Evolutionary conservation across 2,888 invertebrate genomes (phyloP), one percentile per base, ranked within the genome.

Genomic region (Bruchidius siliquastri): DNA sequence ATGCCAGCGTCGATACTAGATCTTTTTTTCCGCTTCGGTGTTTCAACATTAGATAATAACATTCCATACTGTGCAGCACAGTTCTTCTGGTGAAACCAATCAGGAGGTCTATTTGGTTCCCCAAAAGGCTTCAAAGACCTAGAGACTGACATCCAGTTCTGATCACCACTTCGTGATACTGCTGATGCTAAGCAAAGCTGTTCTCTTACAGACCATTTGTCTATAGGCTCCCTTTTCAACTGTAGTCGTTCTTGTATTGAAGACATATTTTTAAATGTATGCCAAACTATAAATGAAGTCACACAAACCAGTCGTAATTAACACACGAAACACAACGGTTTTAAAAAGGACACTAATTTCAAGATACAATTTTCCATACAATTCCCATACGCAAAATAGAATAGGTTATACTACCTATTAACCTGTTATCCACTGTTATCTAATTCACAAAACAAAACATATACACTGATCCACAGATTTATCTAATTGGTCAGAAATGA

Each of bases 141-240:
- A 71, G 95, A 95, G 0, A 96, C 96, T 0, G 95, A 93, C 89
- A 95, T 92, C 96, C 96, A 96, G 86, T 97, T 95, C 85, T 96
- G 96, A 84, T 96, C 96, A 0, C 96, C 96, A 82, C 93, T 94
- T 82, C 94, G 89, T 68, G 93, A 88, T 13, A 97, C 94, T 0
- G 96, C 94, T 0, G 96, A 95, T 0, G 96, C 96, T 69, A 97
- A 86, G 80, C 94, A 94, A 78, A 97, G 85, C 84, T 95, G 93
- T 81, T 98, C 97, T 6, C 93, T 89, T 0, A 91, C 89, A 66
- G 94, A 93, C 97, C 97, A 98, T 69, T 92, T 91, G 82, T 97
- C 97, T 30, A 94, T 85, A 0, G 94, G 92, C 70, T 90, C 90
- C 4, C 93, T 88, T 86, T 93, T 94, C 79, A 89, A 88, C 79